Evolutionary conservation across 2,888 invertebrate species (phyloP), one percentile per base, ranked within the genome.

Genomic region (Therioaphis trifolii): DNA sequence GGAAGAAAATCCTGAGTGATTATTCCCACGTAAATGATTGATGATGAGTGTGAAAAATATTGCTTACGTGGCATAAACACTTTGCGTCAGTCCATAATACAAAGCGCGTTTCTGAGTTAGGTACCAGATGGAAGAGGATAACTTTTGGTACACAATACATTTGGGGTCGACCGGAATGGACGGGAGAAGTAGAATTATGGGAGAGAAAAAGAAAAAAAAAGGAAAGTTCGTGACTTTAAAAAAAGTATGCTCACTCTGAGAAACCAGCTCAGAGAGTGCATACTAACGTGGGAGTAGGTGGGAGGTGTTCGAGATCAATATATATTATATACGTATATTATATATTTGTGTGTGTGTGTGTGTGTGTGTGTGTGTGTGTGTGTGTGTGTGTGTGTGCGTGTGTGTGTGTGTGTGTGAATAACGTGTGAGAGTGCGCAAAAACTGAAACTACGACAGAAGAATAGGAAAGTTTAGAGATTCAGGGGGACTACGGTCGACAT

Each of bases 161-260:
- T 27, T 29, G 7, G 2, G 46, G 24, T 49, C 12, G 29, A 72
- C n/a, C 15, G 5, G 12, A 49, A 27, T 49, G 29, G 12, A 49
- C n/a, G 27, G 24, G 24, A 29, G n/a, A 72, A 72, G n/a, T 18
- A 49, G 29, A 49, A 49, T 49, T 18, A 49, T 49, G 49, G 15
- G 7, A 18, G 12, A 14, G 29, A 29, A 49, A n/a, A n/a, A 72
- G 2, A 49, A 49, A 49, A 12, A 27, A 18, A 27, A 71, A 18
- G 29, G n/a, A 71, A 71, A 49, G 11, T 24, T 71, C 29, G 71
- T n/a, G 49, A 72, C 43, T 43, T 49, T 18, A 2, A 49, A 72
- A n/a, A n/a, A 29, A 72, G 18, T 49, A 49, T 49, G 27, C 15
- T n/a, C n/a, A n/a, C n/a, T n/a, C n/a, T n/a, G n/a, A n/a, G n/a